Percentiles rank a stretch among this genome's conserved stretches.
These are phyloP conservation scores for Anoplolepis gracilipes DNA, from an alignment of 1,140 invertebrate species.

Conservation along the genomic window DNA sequence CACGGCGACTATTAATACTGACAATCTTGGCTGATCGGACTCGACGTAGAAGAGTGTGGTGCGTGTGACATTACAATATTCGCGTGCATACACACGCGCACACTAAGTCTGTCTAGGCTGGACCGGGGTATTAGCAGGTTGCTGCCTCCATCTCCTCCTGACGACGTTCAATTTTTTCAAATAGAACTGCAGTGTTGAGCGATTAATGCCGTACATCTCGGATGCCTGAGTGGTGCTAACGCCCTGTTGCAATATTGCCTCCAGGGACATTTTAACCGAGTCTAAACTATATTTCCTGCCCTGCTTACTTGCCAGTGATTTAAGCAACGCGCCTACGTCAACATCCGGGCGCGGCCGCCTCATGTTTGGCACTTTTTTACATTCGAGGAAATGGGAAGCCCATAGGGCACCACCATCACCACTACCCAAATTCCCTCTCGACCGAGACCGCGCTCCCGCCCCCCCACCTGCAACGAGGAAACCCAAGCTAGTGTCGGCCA, in stretches of 20 bases:
- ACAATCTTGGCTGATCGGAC: not conserved
- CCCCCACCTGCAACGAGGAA: constrained; percentile 85
- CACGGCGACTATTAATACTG: not conserved
- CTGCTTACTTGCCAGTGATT: constrained; percentile 84
- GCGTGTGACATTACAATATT: constrained; percentile 2
- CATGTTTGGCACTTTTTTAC: constrained; percentile 79
- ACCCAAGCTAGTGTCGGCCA: constrained; percentile 84
- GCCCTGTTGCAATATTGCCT: constrained; percentile 86
- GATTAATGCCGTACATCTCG: constrained; percentile 86
- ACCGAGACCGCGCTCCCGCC: constrained; percentile 81
- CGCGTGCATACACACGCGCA: constrained; percentile 32
- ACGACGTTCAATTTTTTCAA: constrained; percentile 87
- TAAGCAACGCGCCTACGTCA: constrained; percentile 84
- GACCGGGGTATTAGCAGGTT: constrained; percentile 62
- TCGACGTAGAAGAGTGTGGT: constrained; percentile 29
- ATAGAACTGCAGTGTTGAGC: constrained; percentile 87
- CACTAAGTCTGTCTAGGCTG: constrained; percentile 72
- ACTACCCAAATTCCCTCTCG: constrained; percentile 76
- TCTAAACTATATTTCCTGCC: constrained; percentile 86
- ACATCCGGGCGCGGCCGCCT: constrained; percentile 79
- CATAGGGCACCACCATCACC: constrained; percentile 75
- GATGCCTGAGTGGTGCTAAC: constrained; percentile 86
- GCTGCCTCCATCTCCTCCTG: constrained; percentile 81
- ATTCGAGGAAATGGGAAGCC: constrained; percentile 83
- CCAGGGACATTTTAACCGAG: constrained; percentile 85